Evolutionary conservation across 1,140 invertebrate species (phyloP), one percentile per base, ranked within the genome.

Genomic region (Acyrthosiphon pisum): DNA sequence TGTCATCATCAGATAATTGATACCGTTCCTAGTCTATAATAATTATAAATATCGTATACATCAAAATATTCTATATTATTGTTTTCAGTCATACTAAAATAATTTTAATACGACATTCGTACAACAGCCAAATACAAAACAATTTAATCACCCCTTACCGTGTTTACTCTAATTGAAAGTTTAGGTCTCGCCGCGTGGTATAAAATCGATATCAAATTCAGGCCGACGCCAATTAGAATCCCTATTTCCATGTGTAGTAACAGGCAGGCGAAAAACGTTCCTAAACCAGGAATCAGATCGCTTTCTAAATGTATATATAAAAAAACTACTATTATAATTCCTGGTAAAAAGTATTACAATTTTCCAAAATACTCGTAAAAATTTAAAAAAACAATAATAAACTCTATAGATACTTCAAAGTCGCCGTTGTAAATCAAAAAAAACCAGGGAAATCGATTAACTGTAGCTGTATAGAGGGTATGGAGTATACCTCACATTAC

Each of bases 181-280:
- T 98, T 98, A 44, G 98, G 98, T 94, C 98, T 96, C 0, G 98
- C 98, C 44, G 97, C 97, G 94, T 98, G 97, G 95, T 99, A 98
- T 14, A 99, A 95, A 89, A 99, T 97, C 94, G 98, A 98, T 20
- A 98, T 95, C 22, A 99, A 96, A 94, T 98, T 98, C 35, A 98
- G 95, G 26, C 97, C 97, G 86, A 99, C 97, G 23, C 98, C 98
- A 94, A 97, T 96, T 7, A 99, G 95, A 95, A 99, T 99, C 88
- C 98, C 98, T 95, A 98, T 97, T 96, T 99, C 98, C 90, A 99
- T 95, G 93, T 97, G 97, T 87, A 98, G 95, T 11, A 97, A 96
- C n/a, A 99, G 95, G 94, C 98, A 98, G 92, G 97, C 96, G 23
- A 98, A 94, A 94, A 99, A 99, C 18, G 98, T 98, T 14, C 97